Conservation (phyloP, 2,797 vertebrate species). For the Pyrocephalus nanus region DNA sequence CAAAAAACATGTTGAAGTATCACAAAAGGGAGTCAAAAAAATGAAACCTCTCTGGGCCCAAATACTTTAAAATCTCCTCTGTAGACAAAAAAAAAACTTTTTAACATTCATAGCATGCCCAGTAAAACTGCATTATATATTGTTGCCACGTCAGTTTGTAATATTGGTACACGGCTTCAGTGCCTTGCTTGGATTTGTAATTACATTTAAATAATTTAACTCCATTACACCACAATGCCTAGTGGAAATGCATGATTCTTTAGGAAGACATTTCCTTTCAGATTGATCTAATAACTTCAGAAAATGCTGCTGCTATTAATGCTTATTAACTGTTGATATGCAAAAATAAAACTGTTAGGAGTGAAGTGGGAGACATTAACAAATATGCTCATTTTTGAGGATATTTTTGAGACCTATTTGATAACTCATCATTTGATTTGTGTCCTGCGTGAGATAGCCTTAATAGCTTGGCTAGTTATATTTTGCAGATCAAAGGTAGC, state of each 20-base stretch:
- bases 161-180: constrained; percentile 35
- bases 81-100: background rate
- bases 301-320: constrained; percentile 30
- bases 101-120: background rate
- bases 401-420: background rate
- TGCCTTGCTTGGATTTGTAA: constrained; percentile 64
- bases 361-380: background rate
- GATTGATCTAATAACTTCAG: constrained; percentile 40
- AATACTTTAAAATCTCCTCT: background rate
- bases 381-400: background rate
- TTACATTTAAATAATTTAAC: constrained; percentile 71
- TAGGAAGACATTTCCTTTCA: constrained; percentile 25
- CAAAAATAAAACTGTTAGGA: background rate
- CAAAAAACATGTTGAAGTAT: background rate
- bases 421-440: background rate
- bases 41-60: background rate
- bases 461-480: background rate
- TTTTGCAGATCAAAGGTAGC: background rate
- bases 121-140: constrained; percentile 31
- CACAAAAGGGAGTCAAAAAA: background rate
- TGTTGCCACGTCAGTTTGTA: constrained; percentile 17
- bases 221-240: constrained; percentile 33
- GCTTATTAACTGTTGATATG: constrained; percentile 31
- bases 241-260: constrained; percentile 32
- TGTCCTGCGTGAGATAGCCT: background rate